Base-by-base conservation (phyloP, 2,113 vertebrate species). In the Nicator chloris region DNA sequence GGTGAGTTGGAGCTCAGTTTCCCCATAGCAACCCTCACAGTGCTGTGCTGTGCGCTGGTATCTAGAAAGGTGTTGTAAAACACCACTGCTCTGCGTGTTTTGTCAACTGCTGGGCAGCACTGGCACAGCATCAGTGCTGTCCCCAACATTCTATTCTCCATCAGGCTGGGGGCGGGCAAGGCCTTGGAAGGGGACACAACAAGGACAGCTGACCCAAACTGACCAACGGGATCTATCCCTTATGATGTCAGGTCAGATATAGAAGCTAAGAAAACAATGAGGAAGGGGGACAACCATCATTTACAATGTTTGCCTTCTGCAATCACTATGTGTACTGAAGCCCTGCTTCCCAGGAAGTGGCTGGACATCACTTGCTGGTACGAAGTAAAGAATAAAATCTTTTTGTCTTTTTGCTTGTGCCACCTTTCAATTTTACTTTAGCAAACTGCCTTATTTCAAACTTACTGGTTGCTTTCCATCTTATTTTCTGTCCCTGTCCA, bases 291-390 rank as follows among this genome's bases (percentile, higher is more conserved):
- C 24, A 53, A n/a, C 26, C 23, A 50, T 45, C 1, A 26, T 82
- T 68, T 47, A 26, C 7, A 60, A 9, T 11, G 4, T 39, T 68
- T 60, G 30, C 30, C 61, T 30, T 68, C 16, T 60, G 24, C 13
- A 88, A n/a, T 14, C 8, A 16, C 28, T 33, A 13, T 0, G 0
- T 0, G 0, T 53, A 51, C 39, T 49, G 54, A 82, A 54, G 6
- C 13, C 24, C 21, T 35, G 30, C 21, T 47, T 18, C 30, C 11
- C 15, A 40, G 21, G 22, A 89, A 31, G 21, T 40, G 30, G 6
- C 39, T 39, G 21, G 24, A 19, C 11, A 22, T 22, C 30, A 35
- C 8, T 47, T 13, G 2, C 8, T 40, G 6, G 11, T 45, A 11
- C 26, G 14, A 61, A 69, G 5, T 22, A 61, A 8, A 76, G 24